Base-by-base conservation (phyloP, 2,888 invertebrate species). In the Carcina quercana region DNA sequence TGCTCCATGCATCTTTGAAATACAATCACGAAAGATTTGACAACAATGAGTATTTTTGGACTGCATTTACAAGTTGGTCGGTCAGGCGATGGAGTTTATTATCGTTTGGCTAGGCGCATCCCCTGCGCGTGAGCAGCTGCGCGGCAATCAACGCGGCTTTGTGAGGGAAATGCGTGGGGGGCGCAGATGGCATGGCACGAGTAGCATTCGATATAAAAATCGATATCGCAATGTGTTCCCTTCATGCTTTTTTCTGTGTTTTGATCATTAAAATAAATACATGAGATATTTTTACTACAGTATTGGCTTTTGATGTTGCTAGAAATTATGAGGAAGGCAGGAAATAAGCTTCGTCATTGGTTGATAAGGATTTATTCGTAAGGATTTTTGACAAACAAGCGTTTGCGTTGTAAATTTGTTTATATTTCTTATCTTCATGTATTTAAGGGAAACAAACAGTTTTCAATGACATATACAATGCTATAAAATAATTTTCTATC, bases 101-200 rank as follows among this genome's bases (percentile, higher is more conserved):
- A 53, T 53, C 50, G 51, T 43, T 42, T 34, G 30, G 43, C 37
- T 36, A 27, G 35, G 53, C 51, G 53, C 61, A 66, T 66, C 67
- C 66, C 66, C 51, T 36, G 42, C 58, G 74, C 80, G 19, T 27
- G 34, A 55, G 75, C 80, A 80, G 80, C 80, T 80, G 80, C 72
- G 51, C 51, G 53, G 53, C 62, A 69, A 70, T 74, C 74, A 69
- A 70, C 70, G 53, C 50, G 50, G 62, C 59, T 50, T 65, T 62
- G 63, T 75, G 76, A 17, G 27, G 15, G 24, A 24, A 11, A 12
- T 36, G 29, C 30, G 76, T 72, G 80, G 78, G 79, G 75, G 74
- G 66, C 65, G 80, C 82, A 80, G 78, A 80, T 80, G 80, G 68
- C 64, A 55, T 40, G 52, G 57, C 65, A 54, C 68, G 67, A 32